These are phyloP conservation scores for Rallus crepitans DNA, from an alignment of 2,797 vertebrate species.

Conservation along the genomic window DNA sequence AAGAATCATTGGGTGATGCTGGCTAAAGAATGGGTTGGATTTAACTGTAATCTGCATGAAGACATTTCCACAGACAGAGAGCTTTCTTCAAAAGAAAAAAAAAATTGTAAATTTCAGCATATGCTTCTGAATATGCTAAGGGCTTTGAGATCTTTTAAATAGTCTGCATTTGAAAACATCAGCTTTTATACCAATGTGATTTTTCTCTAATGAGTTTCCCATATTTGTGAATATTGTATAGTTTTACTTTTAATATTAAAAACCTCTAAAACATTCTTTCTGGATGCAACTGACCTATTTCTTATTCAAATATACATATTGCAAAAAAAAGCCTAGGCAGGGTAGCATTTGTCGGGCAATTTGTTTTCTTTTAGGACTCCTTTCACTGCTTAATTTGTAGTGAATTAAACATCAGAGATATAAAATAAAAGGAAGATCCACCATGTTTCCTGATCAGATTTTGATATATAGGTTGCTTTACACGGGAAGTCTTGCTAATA, in stretches of 20 bases:
- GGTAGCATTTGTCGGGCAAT: neutral
- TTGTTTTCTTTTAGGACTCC: neutral
- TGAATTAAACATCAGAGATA: neutral
- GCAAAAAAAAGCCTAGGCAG: neutral
- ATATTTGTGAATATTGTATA: neutral
- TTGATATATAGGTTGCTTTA: neutral
- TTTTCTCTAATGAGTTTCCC: neutral
- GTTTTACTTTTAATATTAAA: neutral
- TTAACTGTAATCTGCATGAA: neutral
- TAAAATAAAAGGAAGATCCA: neutral
- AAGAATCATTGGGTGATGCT: neutral
- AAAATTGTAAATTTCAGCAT: neutral
- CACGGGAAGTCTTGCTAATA: neutral
- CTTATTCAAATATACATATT: neutral
- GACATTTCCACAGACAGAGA: neutral
- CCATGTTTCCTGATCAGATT: neutral
- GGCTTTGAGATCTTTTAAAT: neutral
- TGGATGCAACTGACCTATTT: neutral
- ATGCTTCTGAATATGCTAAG: neutral
- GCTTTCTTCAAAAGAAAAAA: neutral
- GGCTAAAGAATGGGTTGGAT: neutral
- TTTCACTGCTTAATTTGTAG: neutral
- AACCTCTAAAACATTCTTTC: neutral
- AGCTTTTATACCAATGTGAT: neutral
- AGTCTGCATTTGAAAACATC: neutral